Evolutionary conservation across 1,140 invertebrate species (phyloP).

Genomic region (Brachionus asplanchnoidis): DNA sequence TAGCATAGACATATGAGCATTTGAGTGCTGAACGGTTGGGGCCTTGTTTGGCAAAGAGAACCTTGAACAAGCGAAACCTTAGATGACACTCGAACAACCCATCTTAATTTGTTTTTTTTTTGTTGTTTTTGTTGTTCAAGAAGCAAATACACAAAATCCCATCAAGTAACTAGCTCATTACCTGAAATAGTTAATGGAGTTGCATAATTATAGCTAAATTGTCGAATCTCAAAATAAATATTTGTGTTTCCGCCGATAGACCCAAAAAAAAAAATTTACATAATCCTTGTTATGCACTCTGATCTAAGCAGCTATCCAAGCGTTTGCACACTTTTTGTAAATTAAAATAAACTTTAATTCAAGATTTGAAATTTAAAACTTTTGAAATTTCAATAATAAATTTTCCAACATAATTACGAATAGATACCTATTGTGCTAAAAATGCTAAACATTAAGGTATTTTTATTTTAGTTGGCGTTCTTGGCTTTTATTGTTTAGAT

Average conservation of each 20-base stretch:
- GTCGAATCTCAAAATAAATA: constrained; percentile 4
- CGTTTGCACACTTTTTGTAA: not conserved
- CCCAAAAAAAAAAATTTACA: not conserved
- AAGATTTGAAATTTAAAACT: not conserved
- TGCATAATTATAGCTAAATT: not conserved
- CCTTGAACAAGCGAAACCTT: not conserved
- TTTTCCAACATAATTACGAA: constrained; percentile 8
- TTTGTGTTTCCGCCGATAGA: not conserved
- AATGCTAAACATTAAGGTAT: not conserved
- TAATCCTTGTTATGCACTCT: not conserved
- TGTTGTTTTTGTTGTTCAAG: not conserved
- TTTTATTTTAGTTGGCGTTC: not conserved
- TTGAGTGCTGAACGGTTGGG: not conserved
- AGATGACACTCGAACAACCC: not conserved
- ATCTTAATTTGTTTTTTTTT: not conserved
- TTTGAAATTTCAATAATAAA: not conserved
- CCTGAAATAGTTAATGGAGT: not conserved
- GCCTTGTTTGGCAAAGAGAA: not conserved
- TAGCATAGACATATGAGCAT: not conserved
- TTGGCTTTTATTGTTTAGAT: not conserved
- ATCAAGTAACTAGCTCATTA: not conserved
- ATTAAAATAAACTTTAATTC: not conserved
- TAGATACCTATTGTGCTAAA: not conserved
- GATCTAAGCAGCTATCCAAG: not conserved
- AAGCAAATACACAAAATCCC: not conserved